Conservation (phyloP, 2,888 invertebrate genomes). For the Fissipunctia ypsillon region DNA sequence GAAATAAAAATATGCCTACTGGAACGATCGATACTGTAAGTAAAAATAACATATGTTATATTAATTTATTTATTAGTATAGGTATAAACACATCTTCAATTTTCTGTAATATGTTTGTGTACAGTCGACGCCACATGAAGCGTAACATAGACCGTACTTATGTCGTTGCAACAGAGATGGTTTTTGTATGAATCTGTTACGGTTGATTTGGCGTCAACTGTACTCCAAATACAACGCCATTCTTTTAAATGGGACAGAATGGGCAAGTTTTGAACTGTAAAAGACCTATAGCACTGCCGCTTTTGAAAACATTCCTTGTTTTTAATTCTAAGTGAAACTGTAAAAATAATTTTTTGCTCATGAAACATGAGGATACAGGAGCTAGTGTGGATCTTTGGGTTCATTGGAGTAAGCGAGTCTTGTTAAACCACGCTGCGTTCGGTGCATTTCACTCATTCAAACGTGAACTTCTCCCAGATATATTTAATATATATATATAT, state of each 20-base stretch:
- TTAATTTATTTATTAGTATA: background rate
- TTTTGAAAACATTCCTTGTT: background rate
- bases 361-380: too few species aligned
- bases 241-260: background rate
- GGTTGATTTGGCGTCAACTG: background rate
- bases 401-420: too few species aligned
- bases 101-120: background rate
- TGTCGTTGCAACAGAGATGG: background rate
- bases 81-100: background rate
- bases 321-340: background rate
- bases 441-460: too few species aligned
- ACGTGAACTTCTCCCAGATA: background rate
- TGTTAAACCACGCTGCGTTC: too few species aligned
- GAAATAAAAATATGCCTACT: background rate
- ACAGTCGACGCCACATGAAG: background rate
- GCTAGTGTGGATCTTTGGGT: too few species aligned
- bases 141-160: background rate
- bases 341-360: too few species aligned
- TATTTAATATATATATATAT: background rate
- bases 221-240: background rate
- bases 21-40: slow-evolving; percentile 4
- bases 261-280: background rate
- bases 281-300: background rate
- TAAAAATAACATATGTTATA: background rate
- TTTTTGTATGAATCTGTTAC: background rate